phyloP scores from a whole-genome alignment of 23 tunicate species.

The Botrylloides violaceus region DNA sequence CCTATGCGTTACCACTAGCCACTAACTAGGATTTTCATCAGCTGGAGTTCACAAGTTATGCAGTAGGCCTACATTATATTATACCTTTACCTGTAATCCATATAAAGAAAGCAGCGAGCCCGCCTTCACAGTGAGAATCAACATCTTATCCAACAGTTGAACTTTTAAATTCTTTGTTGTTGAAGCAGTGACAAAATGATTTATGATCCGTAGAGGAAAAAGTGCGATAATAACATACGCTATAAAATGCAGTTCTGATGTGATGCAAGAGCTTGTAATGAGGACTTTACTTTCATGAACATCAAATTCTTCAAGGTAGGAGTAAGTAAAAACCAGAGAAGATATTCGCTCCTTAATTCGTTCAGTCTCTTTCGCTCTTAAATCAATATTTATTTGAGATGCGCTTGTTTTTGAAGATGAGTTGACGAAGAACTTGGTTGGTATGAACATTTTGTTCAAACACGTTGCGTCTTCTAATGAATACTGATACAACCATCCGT shows the following conservation, averaged over 20 bases:
- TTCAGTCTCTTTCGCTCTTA: not conserved
- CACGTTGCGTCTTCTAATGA: slow-evolving; percentile 26
- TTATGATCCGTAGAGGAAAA: slow-evolving; percentile 37
- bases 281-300: slow-evolving; percentile 7
- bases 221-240: slow-evolving; percentile 35
- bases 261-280: not conserved
- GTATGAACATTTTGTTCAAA: slow-evolving; percentile 49
- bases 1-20: too few species aligned
- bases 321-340: not conserved
- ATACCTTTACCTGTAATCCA: slow-evolving; percentile 32
- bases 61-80: too few species aligned
- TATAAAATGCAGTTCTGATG: not conserved
- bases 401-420: not conserved
- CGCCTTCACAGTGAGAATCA: slow-evolving; percentile 23
- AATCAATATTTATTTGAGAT: not conserved
- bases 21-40: too few species aligned
- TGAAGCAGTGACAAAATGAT: slow-evolving; percentile 50
- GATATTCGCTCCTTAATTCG: not conserved
- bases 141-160: slow-evolving; percentile 27
- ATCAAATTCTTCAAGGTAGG: not conserved
- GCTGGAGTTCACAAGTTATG: too few species aligned
- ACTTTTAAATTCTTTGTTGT: slow-evolving; percentile 7
- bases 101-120: slow-evolving; percentile 44
- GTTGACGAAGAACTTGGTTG: slow-evolving; percentile 26
- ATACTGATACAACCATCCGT: slow-evolving; percentile 70